phyloP scores from a whole-genome alignment of 2,888 invertebrate genomes.

The Nomada lathburiana region DNA sequence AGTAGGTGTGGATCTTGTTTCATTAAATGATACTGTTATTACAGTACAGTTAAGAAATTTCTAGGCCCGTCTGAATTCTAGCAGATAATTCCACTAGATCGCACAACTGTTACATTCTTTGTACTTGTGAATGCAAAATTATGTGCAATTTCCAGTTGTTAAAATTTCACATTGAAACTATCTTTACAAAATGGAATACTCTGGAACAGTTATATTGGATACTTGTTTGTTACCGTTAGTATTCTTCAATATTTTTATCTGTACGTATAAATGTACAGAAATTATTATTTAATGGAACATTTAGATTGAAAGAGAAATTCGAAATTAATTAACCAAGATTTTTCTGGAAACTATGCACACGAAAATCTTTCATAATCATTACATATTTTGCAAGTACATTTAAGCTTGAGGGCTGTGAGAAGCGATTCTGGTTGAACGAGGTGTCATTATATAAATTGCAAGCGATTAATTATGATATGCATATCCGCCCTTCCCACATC shows the following conservation, averaged over 20 bases:
- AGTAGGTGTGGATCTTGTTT: background rate
- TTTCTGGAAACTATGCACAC: background rate
- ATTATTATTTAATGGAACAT: background rate
- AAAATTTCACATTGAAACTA: background rate
- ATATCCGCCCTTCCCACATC: slow-evolving; percentile 70
- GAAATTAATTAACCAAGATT: background rate
- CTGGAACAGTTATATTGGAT: background rate
- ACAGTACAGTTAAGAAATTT: slow-evolving; percentile 14
- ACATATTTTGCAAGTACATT: background rate
- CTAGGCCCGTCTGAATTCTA: slow-evolving; percentile 16
- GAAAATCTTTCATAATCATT: background rate
- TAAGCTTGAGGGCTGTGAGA: slow-evolving; percentile 7
- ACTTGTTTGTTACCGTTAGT: background rate
- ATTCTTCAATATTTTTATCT: background rate
- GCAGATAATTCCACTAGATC: slow-evolving; percentile 29
- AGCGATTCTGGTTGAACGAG: slow-evolving; percentile 19
- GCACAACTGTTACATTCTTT: slow-evolving; percentile 35
- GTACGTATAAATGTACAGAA: background rate
- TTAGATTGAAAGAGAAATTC: background rate
- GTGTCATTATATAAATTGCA: slow-evolving; percentile 71
- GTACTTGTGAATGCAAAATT: slow-evolving; percentile 6
- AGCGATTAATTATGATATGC: slow-evolving; percentile 72
- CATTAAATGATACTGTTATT: slow-evolving; percentile 16
- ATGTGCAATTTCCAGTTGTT: background rate
- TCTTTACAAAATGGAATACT: background rate